Base-by-base conservation (phyloP, 2,888 invertebrate species). In the Ditylenchus weischeri region DNA sequence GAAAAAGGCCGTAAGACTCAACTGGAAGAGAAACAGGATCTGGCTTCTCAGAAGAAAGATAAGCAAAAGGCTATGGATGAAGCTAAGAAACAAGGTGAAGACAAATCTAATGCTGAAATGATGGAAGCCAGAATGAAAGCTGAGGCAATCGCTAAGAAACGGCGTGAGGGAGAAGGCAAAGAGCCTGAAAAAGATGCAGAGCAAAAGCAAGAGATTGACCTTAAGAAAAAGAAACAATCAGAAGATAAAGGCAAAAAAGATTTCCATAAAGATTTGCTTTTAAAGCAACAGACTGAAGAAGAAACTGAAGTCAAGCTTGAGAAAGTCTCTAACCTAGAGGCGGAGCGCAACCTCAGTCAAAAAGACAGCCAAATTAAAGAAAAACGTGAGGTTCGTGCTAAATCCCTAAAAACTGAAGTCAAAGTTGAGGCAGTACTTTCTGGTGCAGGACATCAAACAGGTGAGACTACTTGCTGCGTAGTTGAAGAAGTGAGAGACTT, bases 1-100 rank as follows among this genome's bases (percentile, higher is more conserved):
- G 43, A 43, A 43, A 21, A 29, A 5, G 29, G 29, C 5, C 29
- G 29, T 29, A 29, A 29, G 29, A 29, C 29, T 29, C n/a, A 43
- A n/a, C 36, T 48, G 58, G 67, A 65, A n/a, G 74, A 69, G 21
- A 49, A 29, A 7, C 71, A 72, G 47, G 64, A 68, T 62, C 43
- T 68, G 35, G 72, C 72, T 64, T 72, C 60, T n/a, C 66, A 35
- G 18, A 72, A 72, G 21, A 57, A 58, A 19, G 64, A 19, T n/a
- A 71, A 66, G 35, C 72, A 68, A 38, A 73, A 73, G 68, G 50
- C 63, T 35, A 19, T 38, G 13, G 72, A 68, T 15, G 71, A 69
- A 36, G 69, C 48, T 18, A 62, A 59, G 13, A 67, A 65, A 19
- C 65, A 68, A 19, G 64, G 66, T 47, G 57, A 62, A 58, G 62